phyloP scores from a whole-genome alignment of 2,113 vertebrate species.

The Cairina moschata region DNA sequence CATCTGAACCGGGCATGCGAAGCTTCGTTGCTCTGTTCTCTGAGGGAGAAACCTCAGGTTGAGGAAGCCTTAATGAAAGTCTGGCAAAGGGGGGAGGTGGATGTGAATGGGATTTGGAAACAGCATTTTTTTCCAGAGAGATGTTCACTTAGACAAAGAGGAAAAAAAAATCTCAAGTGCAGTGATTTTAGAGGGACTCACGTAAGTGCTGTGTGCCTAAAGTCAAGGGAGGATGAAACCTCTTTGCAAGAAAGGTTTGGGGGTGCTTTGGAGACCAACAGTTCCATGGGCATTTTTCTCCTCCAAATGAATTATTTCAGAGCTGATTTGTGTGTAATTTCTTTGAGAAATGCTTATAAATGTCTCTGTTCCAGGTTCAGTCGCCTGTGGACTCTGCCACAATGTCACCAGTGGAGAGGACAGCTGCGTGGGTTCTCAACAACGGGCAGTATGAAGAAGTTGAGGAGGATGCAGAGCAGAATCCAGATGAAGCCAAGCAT shows the following conservation, averaged over 20 bases:
- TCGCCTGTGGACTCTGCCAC: constrained; percentile 89
- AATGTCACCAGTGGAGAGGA: constrained; percentile 96
- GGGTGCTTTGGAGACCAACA: neutral
- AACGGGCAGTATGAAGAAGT: constrained; percentile 94
- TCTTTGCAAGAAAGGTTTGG: neutral
- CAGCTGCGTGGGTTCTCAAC: constrained; percentile 96
- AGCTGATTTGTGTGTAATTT: neutral
- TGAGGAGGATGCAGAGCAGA: constrained; percentile 79
- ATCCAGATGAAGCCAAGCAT: constrained; percentile 82
- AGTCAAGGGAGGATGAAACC: neutral
- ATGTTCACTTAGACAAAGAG: neutral
- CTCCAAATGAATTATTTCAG: neutral
- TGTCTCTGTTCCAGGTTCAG: constrained; percentile 79
- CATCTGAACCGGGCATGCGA: neutral
- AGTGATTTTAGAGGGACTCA: neutral
- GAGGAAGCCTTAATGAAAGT: neutral
- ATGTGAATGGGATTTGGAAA: neutral
- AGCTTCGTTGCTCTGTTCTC: neutral
- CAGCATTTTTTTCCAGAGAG: neutral
- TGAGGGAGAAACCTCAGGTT: neutral
- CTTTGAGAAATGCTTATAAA: neutral
- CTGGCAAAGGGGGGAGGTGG: neutral
- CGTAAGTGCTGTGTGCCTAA: neutral
- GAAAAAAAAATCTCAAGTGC: neutral
- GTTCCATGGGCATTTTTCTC: neutral